Conservation (phyloP, 1,140 invertebrate genomes). For the Tribolium castaneum region DNA sequence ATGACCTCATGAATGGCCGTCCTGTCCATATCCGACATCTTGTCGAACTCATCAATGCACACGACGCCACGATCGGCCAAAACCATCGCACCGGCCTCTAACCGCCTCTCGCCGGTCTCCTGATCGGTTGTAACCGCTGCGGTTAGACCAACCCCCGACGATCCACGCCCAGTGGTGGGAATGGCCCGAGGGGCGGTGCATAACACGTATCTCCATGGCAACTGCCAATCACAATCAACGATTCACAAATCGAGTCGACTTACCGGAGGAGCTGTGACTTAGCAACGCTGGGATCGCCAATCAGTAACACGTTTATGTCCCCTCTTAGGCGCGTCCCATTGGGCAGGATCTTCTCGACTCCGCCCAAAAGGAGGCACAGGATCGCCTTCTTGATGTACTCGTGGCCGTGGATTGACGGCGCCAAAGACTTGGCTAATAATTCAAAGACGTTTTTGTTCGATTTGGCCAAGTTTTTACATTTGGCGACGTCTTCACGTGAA, state of each 20-base stretch:
- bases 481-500: conserved; percentile 87
- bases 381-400: conserved; percentile 98
- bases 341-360: conserved; percentile 93
- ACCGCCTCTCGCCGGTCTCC: conserved; percentile 87
- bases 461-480: conserved; percentile 89
- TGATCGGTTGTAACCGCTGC: conserved; percentile 97
- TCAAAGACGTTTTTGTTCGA: conserved; percentile 88
- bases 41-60: conserved; percentile 99
- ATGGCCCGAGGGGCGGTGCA: conserved; percentile 95
- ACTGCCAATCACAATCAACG: not conserved
- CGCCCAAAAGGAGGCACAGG: conserved; percentile 93
- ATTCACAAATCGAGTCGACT: not conserved
- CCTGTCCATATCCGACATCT: conserved; percentile 99
- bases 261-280: conserved; percentile 94
- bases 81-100: conserved; percentile 99
- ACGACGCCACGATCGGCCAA: conserved; percentile 97
- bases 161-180: conserved; percentile 95
- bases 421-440: conserved; percentile 89
- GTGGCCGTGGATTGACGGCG: conserved; percentile 98
- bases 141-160: conserved; percentile 94
- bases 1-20: conserved; percentile 99
- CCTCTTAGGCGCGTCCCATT: conserved; percentile 98
- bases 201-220: conserved; percentile 79
- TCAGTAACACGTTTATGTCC: conserved; percentile 96
- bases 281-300: conserved; percentile 99